Conservation (phyloP, 2,797 vertebrate species). For the Amazona finschi region DNA sequence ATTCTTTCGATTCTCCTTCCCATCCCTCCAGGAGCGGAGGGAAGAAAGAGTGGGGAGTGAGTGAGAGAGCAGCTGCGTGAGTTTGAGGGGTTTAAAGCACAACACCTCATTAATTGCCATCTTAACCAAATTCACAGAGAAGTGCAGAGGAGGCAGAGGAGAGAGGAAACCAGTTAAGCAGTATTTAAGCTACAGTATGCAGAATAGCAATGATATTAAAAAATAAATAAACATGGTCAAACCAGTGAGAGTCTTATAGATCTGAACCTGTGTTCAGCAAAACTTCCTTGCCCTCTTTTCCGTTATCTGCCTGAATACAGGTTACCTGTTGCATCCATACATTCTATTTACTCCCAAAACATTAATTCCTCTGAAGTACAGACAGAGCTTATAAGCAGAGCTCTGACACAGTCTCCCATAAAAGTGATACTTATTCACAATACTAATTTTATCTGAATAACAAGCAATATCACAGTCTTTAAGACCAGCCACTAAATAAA, state of each 20-base stretch:
- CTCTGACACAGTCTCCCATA: not conserved
- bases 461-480: not conserved
- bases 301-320: not conserved
- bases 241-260: not conserved
- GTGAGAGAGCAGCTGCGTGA: too few species aligned
- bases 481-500: not conserved
- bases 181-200: not conserved
- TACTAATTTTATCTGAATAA: not conserved
- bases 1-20: too few species aligned
- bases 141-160: not conserved
- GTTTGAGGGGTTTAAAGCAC: too few species aligned
- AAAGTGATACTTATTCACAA: not conserved
- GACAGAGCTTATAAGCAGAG: not conserved
- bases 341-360: not conserved
- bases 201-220: not conserved
- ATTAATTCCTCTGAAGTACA: not conserved
- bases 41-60: too few species aligned
- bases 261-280: not conserved
- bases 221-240: not conserved
- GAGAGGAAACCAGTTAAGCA: not conserved
- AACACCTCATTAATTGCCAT: not conserved
- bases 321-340: not conserved
- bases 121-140: not conserved
- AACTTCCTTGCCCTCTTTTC: not conserved
- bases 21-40: too few species aligned